phyloP scores from a whole-genome alignment of 2,797 vertebrate genomes.

The Scleropages formosus region DNA sequence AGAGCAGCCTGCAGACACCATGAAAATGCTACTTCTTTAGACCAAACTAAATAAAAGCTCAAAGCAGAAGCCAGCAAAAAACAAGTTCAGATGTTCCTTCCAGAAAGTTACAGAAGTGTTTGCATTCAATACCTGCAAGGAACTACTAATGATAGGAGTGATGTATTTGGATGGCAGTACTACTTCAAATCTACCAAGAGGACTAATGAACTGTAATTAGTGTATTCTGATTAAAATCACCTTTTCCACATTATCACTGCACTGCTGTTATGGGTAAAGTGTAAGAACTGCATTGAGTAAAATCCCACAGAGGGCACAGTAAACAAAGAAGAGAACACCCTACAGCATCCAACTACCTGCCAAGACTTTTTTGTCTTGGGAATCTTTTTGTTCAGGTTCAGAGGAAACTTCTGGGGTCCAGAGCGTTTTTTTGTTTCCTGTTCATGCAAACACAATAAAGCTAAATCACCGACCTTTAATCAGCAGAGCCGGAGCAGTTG shows the following conservation, averaged over 20 bases:
- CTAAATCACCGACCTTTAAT: conserved; percentile 38
- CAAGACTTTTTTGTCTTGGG: conserved; percentile 37
- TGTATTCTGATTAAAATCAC: not conserved
- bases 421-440: conserved; percentile 41
- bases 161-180: too few species aligned
- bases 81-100: conserved; percentile 42
- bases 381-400: conserved; percentile 31
- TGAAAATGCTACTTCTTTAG: conserved; percentile 52
- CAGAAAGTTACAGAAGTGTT: conserved; percentile 28
- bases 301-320: not conserved
- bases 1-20: conserved; percentile 47
- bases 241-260: not conserved
- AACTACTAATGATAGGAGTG: too few species aligned
- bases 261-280: not conserved
- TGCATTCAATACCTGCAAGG: not conserved
- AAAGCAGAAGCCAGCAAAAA: conserved; percentile 61
- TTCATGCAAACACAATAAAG: conserved; percentile 44
- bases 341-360: conserved; percentile 34
- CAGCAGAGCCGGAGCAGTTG: not conserved
- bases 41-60: conserved; percentile 60
- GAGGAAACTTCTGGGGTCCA: conserved; percentile 40
- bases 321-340: conserved; percentile 8
- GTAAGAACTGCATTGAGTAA: not conserved
- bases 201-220: not conserved
- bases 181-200: too few species aligned